Conservation (phyloP, 2,113 vertebrate genomes). For the Lepus timidus region DNA sequence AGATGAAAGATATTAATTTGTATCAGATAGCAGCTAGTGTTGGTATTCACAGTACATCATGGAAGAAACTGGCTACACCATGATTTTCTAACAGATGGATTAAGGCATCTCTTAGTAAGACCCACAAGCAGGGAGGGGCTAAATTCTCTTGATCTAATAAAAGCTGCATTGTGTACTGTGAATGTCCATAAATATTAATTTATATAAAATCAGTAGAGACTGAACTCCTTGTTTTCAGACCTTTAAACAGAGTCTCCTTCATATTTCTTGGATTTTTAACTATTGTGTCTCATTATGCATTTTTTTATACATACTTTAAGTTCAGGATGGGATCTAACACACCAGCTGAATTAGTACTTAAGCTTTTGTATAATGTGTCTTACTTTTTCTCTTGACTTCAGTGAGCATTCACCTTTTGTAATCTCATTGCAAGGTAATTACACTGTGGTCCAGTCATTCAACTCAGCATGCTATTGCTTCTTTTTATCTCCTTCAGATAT, state of each 20-base stretch:
- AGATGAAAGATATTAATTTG: constrained; percentile 14
- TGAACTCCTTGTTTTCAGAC: constrained; percentile 26
- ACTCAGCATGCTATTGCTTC: constrained; percentile 20
- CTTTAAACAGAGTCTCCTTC: constrained; percentile 17
- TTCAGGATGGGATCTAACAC: neutral
- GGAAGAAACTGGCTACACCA: neutral
- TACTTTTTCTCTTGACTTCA: constrained; percentile 14
- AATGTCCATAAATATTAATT: constrained; percentile 64
- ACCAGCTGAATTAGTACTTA: neutral
- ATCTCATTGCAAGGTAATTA: neutral
- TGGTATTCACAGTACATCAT: neutral
- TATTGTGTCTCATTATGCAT: neutral
- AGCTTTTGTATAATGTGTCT: neutral
- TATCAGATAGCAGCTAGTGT: constrained; percentile 11
- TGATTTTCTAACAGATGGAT: constrained; percentile 63
- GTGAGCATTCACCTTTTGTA: neutral
- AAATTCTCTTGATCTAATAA: constrained; percentile 48
- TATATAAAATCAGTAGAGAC: neutral
- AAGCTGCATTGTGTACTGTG: neutral
- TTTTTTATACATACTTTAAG: constrained; percentile 8
- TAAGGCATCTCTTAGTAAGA: constrained; percentile 48
- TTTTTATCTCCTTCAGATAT: constrained; percentile 90
- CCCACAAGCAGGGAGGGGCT: neutral
- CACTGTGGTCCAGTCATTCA: neutral
- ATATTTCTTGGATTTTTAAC: neutral